A percentile compares a stretch with the other conserved stretches of the same genome.
These are phyloP conservation scores for Acronicta aceris DNA, from an alignment of 2,888 invertebrate species.

Conservation along the genomic window DNA sequence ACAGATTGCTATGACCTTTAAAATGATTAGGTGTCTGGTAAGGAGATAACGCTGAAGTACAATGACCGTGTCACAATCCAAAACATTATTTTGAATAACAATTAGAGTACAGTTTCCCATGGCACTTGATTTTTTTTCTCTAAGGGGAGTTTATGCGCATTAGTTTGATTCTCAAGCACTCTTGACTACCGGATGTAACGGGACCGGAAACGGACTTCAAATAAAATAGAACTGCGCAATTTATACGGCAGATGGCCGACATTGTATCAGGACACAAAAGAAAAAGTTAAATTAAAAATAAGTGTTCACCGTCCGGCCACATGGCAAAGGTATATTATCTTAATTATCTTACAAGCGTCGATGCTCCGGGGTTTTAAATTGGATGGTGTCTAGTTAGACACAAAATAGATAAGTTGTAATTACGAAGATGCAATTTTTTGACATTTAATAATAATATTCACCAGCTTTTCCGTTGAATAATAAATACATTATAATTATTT, in stretches of 20 bases:
- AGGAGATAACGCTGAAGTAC: slow-evolving; percentile 80
- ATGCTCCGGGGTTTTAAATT: slow-evolving; percentile 60
- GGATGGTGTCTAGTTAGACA: slow-evolving; percentile 63
- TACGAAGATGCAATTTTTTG: slow-evolving; percentile 62
- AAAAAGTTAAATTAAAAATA: slow-evolving; percentile 64
- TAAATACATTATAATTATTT: slow-evolving; percentile 15
- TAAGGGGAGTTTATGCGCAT: slow-evolving; percentile 64
- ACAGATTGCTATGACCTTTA: slow-evolving; percentile 85
- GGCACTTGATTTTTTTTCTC: slow-evolving; percentile 57
- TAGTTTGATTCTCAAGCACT: slow-evolving; percentile 75
- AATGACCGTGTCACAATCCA: slow-evolving; percentile 81
- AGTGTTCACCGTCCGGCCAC: slow-evolving; percentile 52
- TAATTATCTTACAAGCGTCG: slow-evolving; percentile 64
- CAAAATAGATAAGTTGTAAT: slow-evolving; percentile 63
- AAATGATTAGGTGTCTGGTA: slow-evolving; percentile 80
- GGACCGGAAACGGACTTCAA: slow-evolving; percentile 80
- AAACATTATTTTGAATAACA: slow-evolving; percentile 35
- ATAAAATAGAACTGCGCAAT: slow-evolving; percentile 73
- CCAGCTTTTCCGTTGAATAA: slow-evolving; percentile 22
- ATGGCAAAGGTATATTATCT: slow-evolving; percentile 66
- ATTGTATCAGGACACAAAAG: slow-evolving; percentile 70
- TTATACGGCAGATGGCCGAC: slow-evolving; percentile 75
- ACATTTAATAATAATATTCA: slow-evolving; percentile 56
- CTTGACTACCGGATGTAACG: slow-evolving; percentile 83
- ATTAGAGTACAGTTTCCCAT: slow-evolving; percentile 65